Conservation (phyloP, 2,888 invertebrate genomes). For the Desoria tigrina region DNA sequence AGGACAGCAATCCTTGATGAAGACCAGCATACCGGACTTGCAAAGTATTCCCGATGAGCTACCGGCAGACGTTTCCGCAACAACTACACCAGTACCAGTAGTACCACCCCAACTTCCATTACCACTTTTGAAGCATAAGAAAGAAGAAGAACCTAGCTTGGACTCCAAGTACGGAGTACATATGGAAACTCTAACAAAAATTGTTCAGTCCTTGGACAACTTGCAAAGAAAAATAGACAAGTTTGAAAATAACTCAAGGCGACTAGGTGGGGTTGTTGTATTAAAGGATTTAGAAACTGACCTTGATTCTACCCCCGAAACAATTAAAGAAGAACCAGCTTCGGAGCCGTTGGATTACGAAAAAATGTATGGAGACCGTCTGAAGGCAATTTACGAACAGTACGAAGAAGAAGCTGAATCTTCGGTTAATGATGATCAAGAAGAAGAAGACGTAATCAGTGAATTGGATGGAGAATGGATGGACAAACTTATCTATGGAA, state of each 20-base stretch:
- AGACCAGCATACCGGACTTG: background rate
- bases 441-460: constrained; percentile 1
- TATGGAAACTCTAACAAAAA: constrained; percentile 44
- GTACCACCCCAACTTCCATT: no score
- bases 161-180: constrained; percentile 32
- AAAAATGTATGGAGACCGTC: no score
- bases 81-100: background rate
- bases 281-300: constrained; percentile 28
- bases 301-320: background rate
- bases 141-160: background rate
- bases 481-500: constrained; percentile 32
- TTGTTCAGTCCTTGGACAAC: constrained; percentile 49
- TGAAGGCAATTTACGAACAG: no score
- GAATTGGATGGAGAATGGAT: background rate
- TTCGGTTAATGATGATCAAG: no score
- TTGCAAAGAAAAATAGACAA: constrained; percentile 49
- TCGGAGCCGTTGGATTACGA: no score
- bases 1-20: background rate
- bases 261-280: constrained; percentile 50
- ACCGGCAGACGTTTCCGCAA: background rate
- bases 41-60: background rate
- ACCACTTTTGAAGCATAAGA: background rate
- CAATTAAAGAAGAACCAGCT: background rate
- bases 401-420: constrained; percentile 1
- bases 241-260: constrained; percentile 51